Evolutionary conservation across 2,797 vertebrate species (phyloP), one percentile per base, ranked within the genome.

Genomic region (Sebastes iracundus): DNA sequence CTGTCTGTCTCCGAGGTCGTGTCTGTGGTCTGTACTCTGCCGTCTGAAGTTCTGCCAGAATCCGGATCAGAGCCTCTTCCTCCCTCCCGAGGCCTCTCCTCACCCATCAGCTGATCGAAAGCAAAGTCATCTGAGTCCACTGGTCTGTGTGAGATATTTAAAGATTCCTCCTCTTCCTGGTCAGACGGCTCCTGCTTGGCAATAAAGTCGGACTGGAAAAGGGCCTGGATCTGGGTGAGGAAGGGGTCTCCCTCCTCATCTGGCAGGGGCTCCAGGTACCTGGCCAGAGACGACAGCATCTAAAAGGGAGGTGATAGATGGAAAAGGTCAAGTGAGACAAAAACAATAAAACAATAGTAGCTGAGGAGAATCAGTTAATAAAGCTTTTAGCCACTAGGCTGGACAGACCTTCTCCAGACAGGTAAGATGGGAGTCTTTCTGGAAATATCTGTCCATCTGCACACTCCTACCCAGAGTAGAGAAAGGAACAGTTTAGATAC

Each of bases 341-440:
- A 64, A 8, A n/a, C 12, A 49, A 33, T 12, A 49, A 23, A 20
- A 66, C 6, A 30, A 22, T 11, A 66, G 73, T 38, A 59, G 73
- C 42, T 55, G 10, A 33, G 33, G 8, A 49, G 49, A 33, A 38
- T 63, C 2, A 18, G 20, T 11, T 75, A 1, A 73, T 23, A 23
- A 23, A 80, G 9, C 12, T 13, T 8, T 49, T 49, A 49, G 46
- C 18, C 16, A 63, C 4, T 27, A 14, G 5, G 16, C n/a, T 27
- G 1, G 10, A 92, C 96, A 93, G 94, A 99, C 98, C 95, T 99
- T 99, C 91, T 99, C 97, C 85, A 99, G 94, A 92, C 97, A 99
- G 68, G 97, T 99, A 86, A 99, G 96, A 84, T 97, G 96, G 63
- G 97, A 98, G 89, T 97, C 97, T 92, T 96, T 96, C 18, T 93